Evolutionary conservation across 2,797 vertebrate genomes (phyloP).

Genomic region (Acomys russatus): DNA sequence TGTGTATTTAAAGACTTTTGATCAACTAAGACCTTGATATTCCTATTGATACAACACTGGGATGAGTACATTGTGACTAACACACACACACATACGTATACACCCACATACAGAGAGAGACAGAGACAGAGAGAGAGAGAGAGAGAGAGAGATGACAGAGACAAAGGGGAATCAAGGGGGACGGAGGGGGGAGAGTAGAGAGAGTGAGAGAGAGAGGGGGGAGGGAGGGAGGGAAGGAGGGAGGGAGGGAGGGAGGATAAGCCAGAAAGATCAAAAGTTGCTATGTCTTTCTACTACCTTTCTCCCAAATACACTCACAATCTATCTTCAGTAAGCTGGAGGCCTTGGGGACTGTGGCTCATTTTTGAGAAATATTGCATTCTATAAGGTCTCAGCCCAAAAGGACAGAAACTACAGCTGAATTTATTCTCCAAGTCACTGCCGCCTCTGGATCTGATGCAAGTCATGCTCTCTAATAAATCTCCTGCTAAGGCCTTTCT

Average conservation of each 20-base stretch:
- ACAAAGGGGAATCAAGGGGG: too few species aligned
- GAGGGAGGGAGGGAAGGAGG: too few species aligned
- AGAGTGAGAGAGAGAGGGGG: too few species aligned
- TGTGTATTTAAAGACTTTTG: background rate
- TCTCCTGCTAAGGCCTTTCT: constrained; percentile 34
- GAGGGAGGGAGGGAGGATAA: background rate
- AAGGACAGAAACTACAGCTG: constrained; percentile 42
- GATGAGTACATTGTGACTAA: background rate
- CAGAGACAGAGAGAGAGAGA: too few species aligned
- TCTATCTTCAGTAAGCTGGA: constrained; percentile 43
- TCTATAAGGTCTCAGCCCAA: constrained; percentile 50
- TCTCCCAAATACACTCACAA: background rate
- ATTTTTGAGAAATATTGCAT: constrained; percentile 72
- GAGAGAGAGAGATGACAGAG: too few species aligned
- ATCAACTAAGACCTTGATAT: constrained; percentile 33
- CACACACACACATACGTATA: background rate
- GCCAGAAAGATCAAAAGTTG: background rate
- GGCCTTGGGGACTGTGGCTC: constrained; percentile 27
- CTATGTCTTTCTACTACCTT: background rate
- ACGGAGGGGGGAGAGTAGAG: background rate
- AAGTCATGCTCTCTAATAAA: constrained; percentile 44
- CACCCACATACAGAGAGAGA: background rate
- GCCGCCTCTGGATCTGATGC: constrained; percentile 5
- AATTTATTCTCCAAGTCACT: constrained; percentile 63
- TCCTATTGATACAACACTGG: background rate